Conservation (phyloP, 2,888 invertebrate species). For the Heliconius ismenius region DNA sequence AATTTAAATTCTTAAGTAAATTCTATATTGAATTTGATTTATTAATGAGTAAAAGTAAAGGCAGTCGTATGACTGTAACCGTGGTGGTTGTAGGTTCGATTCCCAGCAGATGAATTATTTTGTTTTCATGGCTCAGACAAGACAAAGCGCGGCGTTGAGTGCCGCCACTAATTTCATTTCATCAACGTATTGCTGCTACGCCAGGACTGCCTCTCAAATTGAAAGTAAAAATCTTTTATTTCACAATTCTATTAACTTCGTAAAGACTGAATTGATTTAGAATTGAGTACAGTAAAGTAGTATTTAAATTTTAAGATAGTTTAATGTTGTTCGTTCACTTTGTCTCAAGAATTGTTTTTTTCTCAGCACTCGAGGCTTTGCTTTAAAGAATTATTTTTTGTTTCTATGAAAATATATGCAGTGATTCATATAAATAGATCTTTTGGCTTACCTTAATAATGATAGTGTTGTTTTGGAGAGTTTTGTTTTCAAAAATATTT, state of each 20-base stretch:
- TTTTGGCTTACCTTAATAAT: too few species aligned
- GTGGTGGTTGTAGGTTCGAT: not conserved
- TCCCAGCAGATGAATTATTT: too few species aligned
- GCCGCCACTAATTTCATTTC: too few species aligned
- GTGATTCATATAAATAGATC: not conserved
- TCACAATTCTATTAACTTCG: conserved; percentile 19
- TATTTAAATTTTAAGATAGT: conserved; percentile 18
- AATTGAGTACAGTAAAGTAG: conserved; percentile 4
- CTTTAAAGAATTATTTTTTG: not conserved
- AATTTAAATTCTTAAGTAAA: not conserved
- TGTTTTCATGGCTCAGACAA: too few species aligned
- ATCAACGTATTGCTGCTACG: too few species aligned
- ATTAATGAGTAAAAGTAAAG: not conserved
- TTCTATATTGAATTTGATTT: not conserved
- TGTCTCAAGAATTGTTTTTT: not conserved
- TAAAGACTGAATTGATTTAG: conserved; percentile 24
- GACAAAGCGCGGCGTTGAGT: too few species aligned
- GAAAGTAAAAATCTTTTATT: conserved; percentile 11
- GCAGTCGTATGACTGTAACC: not conserved
- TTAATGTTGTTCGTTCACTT: conserved; percentile 15
- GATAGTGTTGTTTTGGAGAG: too few species aligned
- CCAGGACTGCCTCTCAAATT: not conserved
- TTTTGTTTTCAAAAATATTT: too few species aligned
- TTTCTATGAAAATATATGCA: not conserved
- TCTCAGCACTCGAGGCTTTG: not conserved